Conservation (phyloP, 1,140 invertebrate species). For the Drosophila nannoptera region DNA sequence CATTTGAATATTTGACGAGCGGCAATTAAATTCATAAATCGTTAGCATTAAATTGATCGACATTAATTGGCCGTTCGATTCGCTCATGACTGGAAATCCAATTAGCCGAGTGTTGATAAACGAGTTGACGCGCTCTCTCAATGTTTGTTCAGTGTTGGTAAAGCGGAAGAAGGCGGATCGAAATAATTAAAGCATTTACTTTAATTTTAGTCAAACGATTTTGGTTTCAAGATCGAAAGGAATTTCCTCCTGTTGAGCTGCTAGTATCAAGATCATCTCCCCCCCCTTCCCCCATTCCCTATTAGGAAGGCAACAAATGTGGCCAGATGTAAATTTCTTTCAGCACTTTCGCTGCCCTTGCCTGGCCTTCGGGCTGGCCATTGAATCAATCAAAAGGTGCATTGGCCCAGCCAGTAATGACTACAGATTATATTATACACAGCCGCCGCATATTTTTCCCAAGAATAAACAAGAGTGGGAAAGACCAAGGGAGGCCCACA, state of each 20-base stretch:
- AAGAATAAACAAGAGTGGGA: constrained; percentile 57
- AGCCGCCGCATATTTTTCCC: constrained; percentile 1
- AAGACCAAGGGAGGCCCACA: constrained; percentile 5
- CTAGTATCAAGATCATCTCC: background rate
- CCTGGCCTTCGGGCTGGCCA: constrained; percentile 18
- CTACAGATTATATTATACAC: constrained; percentile 38
- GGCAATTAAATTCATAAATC: constrained; percentile 65
- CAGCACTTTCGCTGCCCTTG: constrained; percentile 33
- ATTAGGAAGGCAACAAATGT: no score
- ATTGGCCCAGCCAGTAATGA: constrained; percentile 30
- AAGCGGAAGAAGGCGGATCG: background rate
- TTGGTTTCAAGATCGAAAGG: no score
- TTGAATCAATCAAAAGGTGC: constrained; percentile 41
- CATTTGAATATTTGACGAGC: constrained; percentile 41
- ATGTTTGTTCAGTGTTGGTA: constrained; percentile 2
- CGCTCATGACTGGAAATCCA: constrained; percentile 28
- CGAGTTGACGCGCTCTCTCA: background rate
- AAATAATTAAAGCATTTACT: no score
- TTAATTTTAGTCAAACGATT: no score
- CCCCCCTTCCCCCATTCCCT: background rate
- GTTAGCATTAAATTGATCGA: constrained; percentile 41
- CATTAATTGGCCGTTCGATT: constrained; percentile 49
- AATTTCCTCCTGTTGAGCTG: no score
- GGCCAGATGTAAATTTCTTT: constrained; percentile 29
- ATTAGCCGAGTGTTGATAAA: constrained; percentile 46